Base-by-base conservation (phyloP, 1,140 invertebrate genomes). In the Rhopalosiphum padi region DNA sequence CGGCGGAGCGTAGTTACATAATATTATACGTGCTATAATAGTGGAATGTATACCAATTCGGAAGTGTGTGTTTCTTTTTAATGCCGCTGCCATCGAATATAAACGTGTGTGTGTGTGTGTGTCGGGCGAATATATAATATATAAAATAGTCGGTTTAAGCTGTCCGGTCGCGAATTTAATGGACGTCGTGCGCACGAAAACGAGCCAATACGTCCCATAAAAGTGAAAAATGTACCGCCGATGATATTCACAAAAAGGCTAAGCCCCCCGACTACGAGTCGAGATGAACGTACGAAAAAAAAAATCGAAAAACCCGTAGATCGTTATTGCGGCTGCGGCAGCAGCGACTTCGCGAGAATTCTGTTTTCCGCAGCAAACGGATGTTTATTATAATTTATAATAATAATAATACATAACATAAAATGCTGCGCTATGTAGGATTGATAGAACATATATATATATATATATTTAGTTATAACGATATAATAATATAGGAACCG, bases 191-290 rank as follows among this genome's bases (percentile, higher is more conserved):
- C 41, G 7, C 35, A 68, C 90, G 46, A 46, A 91, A 48, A 82
- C 90, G 35, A 77, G 90, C 90, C 90, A 91, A 91, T 91, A 91
- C 22, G 90, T 48, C 90, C 30, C 90, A 82, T 91, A 82, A 91
- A 91, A 91, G 68, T 91, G 90, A 91, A 91, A 91, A 91, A 91
- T 82, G 68, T 41, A 85, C 9, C 48, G n/a, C 30, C 86, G 30
- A 48, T 9, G 87, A 51, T 88, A 88, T 51, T 88, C n/a, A 48
- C n/a, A n/a, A 30, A 88, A 88, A 37, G 2, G 48, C 85, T 41
- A 41, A 86, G 43, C 43, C 85, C 60, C 30, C 60, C n/a, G 85
- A 43, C 37, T 30, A 6, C 37, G 43, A 25, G 85, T 46, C 43
- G 43, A 86, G 25, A 46, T 18, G 60, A 85, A 46, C 46, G 85